Evolutionary conservation across 2,888 invertebrate genomes (phyloP).

Genomic region (Synergus laeviventris): DNA sequence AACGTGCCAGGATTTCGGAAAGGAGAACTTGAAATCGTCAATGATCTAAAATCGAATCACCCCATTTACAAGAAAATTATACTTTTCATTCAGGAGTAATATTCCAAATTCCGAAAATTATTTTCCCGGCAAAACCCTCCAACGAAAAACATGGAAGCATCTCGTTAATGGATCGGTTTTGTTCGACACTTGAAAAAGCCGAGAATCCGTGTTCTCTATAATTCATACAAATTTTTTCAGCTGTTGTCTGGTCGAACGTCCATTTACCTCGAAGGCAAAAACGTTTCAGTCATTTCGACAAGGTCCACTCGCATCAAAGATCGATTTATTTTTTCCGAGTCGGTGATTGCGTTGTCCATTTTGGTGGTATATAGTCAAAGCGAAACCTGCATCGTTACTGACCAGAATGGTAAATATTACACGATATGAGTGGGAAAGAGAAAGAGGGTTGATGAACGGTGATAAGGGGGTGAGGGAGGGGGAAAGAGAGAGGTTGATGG

Average conservation of each 20-base stretch:
- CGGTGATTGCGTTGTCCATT: conserved; percentile 52
- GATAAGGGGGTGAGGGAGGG: conserved; percentile 45
- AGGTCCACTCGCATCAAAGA: conserved; percentile 49
- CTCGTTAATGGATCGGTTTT: conserved; percentile 9
- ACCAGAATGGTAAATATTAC: conserved; percentile 68
- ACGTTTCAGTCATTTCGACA: conserved; percentile 34
- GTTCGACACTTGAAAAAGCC: conserved; percentile 2
- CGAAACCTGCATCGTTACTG: conserved; percentile 62
- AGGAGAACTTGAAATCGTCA: conserved; percentile 1
- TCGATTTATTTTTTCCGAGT: conserved; percentile 49
- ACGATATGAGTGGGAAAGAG: conserved; percentile 26
- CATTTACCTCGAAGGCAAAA: conserved; percentile 28
- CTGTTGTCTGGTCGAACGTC: conserved; percentile 23
- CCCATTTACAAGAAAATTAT: background rate
- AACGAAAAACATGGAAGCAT: background rate
- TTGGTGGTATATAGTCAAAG: conserved; percentile 50
- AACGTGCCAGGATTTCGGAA: background rate
- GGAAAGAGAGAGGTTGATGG: conserved; percentile 26
- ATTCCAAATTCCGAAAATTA: background rate
- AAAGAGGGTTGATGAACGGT: conserved; percentile 37
- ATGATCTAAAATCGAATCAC: background rate
- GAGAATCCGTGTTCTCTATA: background rate
- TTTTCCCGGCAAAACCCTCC: background rate
- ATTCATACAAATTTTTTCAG: conserved; percentile 25
- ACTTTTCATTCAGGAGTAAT: no score